These are phyloP conservation scores for Harmothoe impar DNA, from an alignment of 2,888 invertebrate genomes.

Conservation along the genomic window DNA sequence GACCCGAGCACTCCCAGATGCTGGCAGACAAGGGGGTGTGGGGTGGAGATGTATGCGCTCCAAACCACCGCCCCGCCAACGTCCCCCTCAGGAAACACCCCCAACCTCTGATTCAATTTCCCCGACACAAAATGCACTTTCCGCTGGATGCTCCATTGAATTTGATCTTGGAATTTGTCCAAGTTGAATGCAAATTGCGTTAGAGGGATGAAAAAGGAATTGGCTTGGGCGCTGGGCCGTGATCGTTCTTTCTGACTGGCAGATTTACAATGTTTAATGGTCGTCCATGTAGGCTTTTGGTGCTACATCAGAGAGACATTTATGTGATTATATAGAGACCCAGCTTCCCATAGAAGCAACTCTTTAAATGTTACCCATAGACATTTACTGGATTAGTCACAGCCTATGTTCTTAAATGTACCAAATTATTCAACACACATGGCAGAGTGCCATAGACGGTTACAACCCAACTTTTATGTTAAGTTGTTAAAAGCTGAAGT, in stretches of 20 bases:
- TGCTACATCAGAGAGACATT: not conserved
- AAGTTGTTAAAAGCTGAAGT: no score
- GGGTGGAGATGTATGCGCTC: no score
- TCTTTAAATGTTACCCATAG: no score
- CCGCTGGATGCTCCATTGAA: conserved; percentile 5
- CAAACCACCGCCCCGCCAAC: not conserved
- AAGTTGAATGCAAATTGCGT: conserved; percentile 6
- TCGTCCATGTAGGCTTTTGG: not conserved
- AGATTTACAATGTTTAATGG: not conserved
- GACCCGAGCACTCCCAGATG: no score
- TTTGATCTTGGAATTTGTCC: conserved; percentile 28
- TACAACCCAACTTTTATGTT: no score
- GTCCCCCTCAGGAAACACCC: not conserved
- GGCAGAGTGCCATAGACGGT: no score
- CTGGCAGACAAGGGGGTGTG: no score
- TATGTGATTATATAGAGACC: not conserved
- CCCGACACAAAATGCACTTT: conserved; percentile 25
- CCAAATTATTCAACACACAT: no score
- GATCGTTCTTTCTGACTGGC: not conserved
- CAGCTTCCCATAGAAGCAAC: no score
- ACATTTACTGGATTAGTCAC: no score
- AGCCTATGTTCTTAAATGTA: no score
- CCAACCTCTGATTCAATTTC: not conserved
- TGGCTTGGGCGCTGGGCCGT: not conserved
- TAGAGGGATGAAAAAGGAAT: conserved; percentile 36